Conservation (phyloP, 2,113 vertebrate genomes). For the Gymnorhina tibicen region DNA sequence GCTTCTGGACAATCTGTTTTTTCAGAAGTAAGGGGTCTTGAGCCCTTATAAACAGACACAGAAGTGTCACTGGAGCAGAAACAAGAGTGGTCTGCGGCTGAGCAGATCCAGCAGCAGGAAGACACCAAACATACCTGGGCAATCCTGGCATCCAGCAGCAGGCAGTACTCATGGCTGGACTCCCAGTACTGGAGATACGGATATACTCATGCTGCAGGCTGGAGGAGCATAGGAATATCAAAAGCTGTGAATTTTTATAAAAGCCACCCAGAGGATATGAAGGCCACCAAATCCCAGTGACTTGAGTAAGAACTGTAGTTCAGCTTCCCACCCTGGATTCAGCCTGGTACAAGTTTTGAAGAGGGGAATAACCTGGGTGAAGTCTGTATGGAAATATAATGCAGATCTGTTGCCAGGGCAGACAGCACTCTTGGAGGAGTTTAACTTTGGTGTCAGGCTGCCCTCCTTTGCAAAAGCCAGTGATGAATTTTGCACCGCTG, state of each 20-base stretch:
- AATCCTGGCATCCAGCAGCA: neutral
- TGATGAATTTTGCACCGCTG: conserved; percentile 34
- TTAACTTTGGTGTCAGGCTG: neutral
- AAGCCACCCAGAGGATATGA: neutral
- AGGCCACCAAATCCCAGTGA: neutral
- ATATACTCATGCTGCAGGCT: neutral
- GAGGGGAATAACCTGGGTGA: neutral
- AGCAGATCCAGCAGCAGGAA: neutral
- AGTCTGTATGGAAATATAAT: neutral
- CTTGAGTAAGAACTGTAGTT: neutral
- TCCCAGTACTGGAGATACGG: neutral
- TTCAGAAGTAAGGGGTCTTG: neutral
- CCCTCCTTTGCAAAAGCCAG: neutral
- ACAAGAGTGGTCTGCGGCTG: neutral
- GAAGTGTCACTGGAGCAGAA: neutral
- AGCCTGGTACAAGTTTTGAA: neutral
- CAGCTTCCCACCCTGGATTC: neutral
- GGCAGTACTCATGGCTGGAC: neutral
- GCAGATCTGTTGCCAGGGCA: neutral
- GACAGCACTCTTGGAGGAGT: neutral
- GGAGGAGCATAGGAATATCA: neutral
- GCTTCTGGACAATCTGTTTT: neutral
- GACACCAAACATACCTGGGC: neutral
- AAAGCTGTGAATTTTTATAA: neutral
- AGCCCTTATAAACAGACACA: neutral